Conservation (phyloP, 2,888 invertebrate genomes). For the Sceliomorpha sp. region DNA sequence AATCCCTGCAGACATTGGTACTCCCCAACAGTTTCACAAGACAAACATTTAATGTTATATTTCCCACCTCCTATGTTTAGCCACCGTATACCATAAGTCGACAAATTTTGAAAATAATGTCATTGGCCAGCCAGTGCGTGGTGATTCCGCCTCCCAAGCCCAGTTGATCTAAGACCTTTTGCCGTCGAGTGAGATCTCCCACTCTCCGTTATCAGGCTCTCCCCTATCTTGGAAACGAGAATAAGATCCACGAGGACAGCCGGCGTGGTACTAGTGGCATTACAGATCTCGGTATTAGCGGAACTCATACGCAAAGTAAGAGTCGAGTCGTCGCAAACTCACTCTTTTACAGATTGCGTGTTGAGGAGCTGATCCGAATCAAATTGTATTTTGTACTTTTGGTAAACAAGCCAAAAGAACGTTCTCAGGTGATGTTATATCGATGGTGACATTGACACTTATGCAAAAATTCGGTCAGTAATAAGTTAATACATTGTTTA, state of each 20-base stretch:
- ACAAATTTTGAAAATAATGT: slow-evolving; percentile 44
- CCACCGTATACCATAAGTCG: too few species aligned
- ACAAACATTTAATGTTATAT: too few species aligned
- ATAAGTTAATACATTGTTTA: too few species aligned
- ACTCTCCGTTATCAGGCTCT: slow-evolving; percentile 62
- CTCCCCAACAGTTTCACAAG: too few species aligned
- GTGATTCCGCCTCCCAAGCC: slow-evolving; percentile 26
- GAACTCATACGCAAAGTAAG: slow-evolving; percentile 56
- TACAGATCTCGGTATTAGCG: slow-evolving; percentile 69
- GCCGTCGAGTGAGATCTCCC: slow-evolving; percentile 33
- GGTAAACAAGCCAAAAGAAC: not conserved
- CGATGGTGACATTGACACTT: too few species aligned
- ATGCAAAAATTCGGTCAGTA: too few species aligned
- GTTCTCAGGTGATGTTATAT: slow-evolving; percentile 10
- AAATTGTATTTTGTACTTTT: not conserved
- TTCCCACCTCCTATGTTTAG: too few species aligned
- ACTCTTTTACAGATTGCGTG: slow-evolving; percentile 32
- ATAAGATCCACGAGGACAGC: slow-evolving; percentile 70
- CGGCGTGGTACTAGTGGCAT: slow-evolving; percentile 68
- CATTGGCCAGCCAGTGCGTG: slow-evolving; percentile 30
- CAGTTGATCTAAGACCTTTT: slow-evolving; percentile 25
- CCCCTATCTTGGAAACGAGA: slow-evolving; percentile 65
- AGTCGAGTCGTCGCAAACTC: slow-evolving; percentile 38
- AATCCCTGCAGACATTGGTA: too few species aligned
- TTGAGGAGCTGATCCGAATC: slow-evolving; percentile 39